Conservation (phyloP, 2,888 invertebrate species). For the Mycalesis mineus region DNA sequence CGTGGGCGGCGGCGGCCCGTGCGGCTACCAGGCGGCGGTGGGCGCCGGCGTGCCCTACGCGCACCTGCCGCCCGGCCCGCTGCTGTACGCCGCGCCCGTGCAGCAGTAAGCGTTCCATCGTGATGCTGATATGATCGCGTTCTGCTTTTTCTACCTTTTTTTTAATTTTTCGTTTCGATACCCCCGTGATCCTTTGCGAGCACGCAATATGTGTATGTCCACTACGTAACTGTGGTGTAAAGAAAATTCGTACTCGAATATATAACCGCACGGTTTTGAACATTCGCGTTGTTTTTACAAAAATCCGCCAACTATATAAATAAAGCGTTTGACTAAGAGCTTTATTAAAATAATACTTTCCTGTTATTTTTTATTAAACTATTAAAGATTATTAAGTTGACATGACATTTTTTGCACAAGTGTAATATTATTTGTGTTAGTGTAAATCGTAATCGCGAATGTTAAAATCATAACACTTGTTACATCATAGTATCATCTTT, state of each 20-base stretch:
- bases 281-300: background rate
- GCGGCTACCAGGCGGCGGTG: conserved; percentile 83
- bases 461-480: background rate
- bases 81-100: conserved; percentile 82
- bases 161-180: conserved; percentile 8
- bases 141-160: background rate
- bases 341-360: background rate
- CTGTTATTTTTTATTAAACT: background rate
- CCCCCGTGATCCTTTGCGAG: conserved; percentile 5
- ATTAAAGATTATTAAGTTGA: background rate
- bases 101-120: conserved; percentile 80
- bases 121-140: background rate
- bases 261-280: background rate
- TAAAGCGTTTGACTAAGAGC: background rate
- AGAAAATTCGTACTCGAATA: conserved; percentile 5
- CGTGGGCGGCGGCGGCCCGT: conserved; percentile 77
- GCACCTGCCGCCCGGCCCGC: conserved; percentile 77
- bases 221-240: background rate
- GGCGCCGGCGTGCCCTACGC: conserved; percentile 79
- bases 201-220: conserved; percentile 7
- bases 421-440: background rate
- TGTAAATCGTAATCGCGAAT: background rate
- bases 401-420: background rate
- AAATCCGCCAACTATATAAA: background rate
- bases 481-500: background rate